Conservation (phyloP, 2,888 invertebrate species). For the Unio pictorum region DNA sequence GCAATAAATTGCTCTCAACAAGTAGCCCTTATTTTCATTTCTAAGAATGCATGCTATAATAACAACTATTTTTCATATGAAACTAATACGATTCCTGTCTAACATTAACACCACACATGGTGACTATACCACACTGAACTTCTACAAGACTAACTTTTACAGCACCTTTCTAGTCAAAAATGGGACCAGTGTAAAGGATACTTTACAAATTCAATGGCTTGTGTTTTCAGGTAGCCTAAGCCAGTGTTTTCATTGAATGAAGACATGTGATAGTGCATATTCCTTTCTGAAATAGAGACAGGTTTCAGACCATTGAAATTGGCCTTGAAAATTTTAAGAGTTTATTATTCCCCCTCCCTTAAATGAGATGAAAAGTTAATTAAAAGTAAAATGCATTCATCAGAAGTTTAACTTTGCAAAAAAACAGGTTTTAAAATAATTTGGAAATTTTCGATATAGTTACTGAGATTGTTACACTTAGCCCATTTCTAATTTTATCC, state of each 20-base stretch:
- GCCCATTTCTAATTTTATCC: too few relatives aligned
- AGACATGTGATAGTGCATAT: conserved; percentile 98
- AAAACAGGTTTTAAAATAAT: too few relatives aligned
- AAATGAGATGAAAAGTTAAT: too few relatives aligned
- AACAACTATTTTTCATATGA: not conserved
- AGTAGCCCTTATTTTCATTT: too few relatives aligned
- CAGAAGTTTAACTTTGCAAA: too few relatives aligned
- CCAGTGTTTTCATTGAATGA: conserved; percentile 99
- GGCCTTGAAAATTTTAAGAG: not conserved
- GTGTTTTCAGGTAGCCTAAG: conserved; percentile 93
- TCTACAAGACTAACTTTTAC: not conserved
- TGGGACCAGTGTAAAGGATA: conserved; percentile 63
- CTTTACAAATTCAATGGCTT: conserved; percentile 99
- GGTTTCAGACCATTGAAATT: not conserved
- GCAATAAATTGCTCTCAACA: too few relatives aligned
- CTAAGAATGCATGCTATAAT: not conserved
- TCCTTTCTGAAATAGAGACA: conserved; percentile 81
- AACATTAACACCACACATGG: not conserved
- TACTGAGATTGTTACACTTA: too few relatives aligned
- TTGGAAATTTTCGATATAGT: too few relatives aligned
- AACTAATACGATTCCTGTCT: not conserved
- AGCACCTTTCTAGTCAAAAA: too few relatives aligned
- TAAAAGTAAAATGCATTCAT: too few relatives aligned
- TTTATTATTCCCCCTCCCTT: too few relatives aligned
- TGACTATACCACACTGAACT: not conserved